Percentiles rank a stretch among this genome's conserved stretches.
These are phyloP conservation scores for Drosophila subsilvestris DNA, from an alignment of 2,888 invertebrate species.

Conservation along the genomic window DNA sequence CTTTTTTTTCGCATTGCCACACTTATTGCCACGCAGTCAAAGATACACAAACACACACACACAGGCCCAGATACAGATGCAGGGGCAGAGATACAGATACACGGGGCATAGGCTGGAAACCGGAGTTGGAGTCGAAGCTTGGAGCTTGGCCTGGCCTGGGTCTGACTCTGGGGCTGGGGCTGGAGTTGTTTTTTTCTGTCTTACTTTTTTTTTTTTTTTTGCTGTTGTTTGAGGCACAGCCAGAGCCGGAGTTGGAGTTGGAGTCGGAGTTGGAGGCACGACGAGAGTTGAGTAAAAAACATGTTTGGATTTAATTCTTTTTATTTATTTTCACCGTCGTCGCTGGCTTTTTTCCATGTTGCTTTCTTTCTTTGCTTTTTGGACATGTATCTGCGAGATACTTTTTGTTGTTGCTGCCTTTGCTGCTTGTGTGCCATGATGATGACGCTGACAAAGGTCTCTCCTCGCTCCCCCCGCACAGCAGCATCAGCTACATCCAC, in stretches of 20 bases:
- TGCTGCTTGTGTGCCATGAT: slow-evolving; percentile 55
- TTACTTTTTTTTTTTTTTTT: slow-evolving; percentile 26
- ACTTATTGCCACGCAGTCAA: slow-evolving; percentile 71
- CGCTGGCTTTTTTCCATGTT: slow-evolving; percentile 49
- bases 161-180: slow-evolving; percentile 11
- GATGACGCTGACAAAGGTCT: slow-evolving; percentile 79
- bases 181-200: slow-evolving; percentile 38
- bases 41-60: slow-evolving; percentile 40
- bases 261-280: slow-evolving; percentile 8
- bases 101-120: slow-evolving; percentile 58
- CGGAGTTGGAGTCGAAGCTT: slow-evolving; percentile 63
- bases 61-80: slow-evolving; percentile 23
- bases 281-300: slow-evolving; percentile 68
- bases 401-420: slow-evolving; percentile 47
- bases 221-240: slow-evolving; percentile 42
- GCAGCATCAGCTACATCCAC: not conserved
- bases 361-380: slow-evolving; percentile 74
- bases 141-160: slow-evolving; percentile 44
- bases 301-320: slow-evolving; percentile 79
- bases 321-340: slow-evolving; percentile 63
- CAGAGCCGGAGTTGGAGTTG: slow-evolving; percentile 13
- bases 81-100: slow-evolving; percentile 22
- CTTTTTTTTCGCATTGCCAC: slow-evolving; percentile 68
- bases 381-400: slow-evolving; percentile 77
- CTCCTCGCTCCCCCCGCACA: slow-evolving; percentile 27